Conservation (phyloP, 1,140 invertebrate genomes). For the Eriocheir sinensis region DNA sequence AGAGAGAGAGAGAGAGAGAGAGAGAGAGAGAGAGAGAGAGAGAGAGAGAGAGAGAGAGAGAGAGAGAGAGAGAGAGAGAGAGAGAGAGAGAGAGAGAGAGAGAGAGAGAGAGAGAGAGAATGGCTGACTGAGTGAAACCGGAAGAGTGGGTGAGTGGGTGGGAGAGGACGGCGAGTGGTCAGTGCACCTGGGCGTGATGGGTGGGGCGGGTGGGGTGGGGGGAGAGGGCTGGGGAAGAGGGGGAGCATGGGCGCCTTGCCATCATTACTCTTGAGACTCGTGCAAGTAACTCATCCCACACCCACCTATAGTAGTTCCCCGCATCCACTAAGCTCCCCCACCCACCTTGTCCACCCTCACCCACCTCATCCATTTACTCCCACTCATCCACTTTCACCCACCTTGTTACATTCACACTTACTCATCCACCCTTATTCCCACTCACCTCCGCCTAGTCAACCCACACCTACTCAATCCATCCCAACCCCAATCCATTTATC, state of each 20-base stretch:
- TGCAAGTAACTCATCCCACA: neutral
- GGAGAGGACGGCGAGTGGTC: neutral
- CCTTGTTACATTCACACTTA: too few relatives aligned
- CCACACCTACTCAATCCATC: neutral
- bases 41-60: neutral
- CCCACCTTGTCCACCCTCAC: neutral
- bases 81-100: neutral
- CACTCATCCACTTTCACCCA: too few relatives aligned
- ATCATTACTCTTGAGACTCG: neutral
- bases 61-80: neutral
- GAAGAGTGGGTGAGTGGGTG: neutral
- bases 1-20: neutral
- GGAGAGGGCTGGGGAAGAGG: neutral
- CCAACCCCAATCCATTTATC: too few relatives aligned
- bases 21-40: neutral
- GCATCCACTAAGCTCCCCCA: neutral
- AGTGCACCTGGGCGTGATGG: conserved; percentile 21
- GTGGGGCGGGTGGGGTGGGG: neutral
- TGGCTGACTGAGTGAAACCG: neutral
- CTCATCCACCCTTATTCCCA: neutral
- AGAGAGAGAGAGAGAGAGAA: neutral
- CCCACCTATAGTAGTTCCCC: too few relatives aligned
- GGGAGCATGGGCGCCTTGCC: neutral
- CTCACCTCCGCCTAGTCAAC: neutral
- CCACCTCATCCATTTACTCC: too few relatives aligned